Conservation (phyloP, 92 coral and sea anemone species). For the Virgularia gustaviana region DNA sequence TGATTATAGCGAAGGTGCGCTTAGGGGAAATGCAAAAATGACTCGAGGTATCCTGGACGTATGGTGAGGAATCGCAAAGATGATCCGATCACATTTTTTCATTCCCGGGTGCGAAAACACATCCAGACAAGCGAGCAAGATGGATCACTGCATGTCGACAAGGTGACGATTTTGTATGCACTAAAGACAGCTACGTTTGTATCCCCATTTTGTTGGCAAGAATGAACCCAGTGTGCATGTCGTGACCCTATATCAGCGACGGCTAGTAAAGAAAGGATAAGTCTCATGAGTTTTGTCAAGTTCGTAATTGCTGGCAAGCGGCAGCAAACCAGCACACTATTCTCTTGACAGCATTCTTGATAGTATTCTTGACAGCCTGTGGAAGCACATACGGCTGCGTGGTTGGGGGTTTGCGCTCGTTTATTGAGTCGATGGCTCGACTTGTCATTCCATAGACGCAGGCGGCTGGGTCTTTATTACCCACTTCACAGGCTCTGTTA, state of each 20-base stretch:
- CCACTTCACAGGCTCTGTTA: too few relatives aligned
- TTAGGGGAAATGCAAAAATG: neutral
- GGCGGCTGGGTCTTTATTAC: too few relatives aligned
- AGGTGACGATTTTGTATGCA: neutral
- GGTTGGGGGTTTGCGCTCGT: too few relatives aligned
- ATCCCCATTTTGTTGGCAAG: conserved; percentile 12
- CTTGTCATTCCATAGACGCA: too few relatives aligned
- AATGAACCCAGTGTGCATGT: conserved; percentile 3
- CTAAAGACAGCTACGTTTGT: conserved; percentile 1
- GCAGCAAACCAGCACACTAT: neutral
- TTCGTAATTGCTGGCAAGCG: too few relatives aligned
- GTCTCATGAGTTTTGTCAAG: neutral
- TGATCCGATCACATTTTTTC: neutral
- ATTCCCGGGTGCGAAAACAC: too few relatives aligned
- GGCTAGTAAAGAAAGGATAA: conserved; percentile 8
- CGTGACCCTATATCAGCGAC: conserved; percentile 18
- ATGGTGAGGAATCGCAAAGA: neutral
- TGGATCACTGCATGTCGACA: conserved; percentile 8
- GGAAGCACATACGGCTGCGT: too few relatives aligned
- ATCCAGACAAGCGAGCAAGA: too few relatives aligned
- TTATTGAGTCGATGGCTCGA: too few relatives aligned
- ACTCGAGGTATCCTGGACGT: neutral
- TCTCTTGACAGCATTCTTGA: too few relatives aligned
- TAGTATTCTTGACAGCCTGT: too few relatives aligned
- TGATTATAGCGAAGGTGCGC: neutral